Evolutionary conservation across 2,888 invertebrate genomes (phyloP), one percentile per base, ranked within the genome.

Genomic region (Nephrotoma appendiculata): DNA sequence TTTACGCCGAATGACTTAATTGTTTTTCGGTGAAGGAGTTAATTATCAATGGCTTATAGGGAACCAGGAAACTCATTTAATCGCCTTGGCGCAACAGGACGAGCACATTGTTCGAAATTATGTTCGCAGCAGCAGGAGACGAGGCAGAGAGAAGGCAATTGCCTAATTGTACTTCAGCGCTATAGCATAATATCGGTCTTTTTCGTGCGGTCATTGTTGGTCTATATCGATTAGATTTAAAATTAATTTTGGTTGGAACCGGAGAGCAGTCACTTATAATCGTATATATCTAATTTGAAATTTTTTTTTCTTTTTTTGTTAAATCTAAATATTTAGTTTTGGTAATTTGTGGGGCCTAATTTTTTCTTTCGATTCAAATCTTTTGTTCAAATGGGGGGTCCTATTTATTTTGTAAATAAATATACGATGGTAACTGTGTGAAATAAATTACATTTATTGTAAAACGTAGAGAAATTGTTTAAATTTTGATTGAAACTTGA

Each of bases 21-120:
- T 99, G 99, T 91, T 99, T 99, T 91, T 98, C 99, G 6, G 96
- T 97, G 6, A 99, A 99, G 91, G 99, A 99, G 91, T 92, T 99
- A 88, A 96, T 99, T 87, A 98, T 98, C 0, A 99, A 99, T 31
- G 98, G 99, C 83, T 92, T 99, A 6, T 99, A 31, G 99, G 90
- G 94, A 95, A 12, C 95, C 94, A 88, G 99, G 99, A 31, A 95
- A 97, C 31, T 31, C 1, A 31, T 31, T 31, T 31, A 31, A 99
- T 94, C 99, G 99, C 12, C 92, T 99, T 87, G 99, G 99, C 86
- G 99, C 99, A 0, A 99, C 99, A 9, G 98, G 97, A 90, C 91
- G 94, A 89, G 98, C 98, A 4, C 98, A 98, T 91, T 98, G 98
- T 90, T 93, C 96, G 11, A 98, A 98, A 92, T 92, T 98, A 15